These are phyloP conservation scores for Deilephila elpenor DNA, from an alignment of 2,888 invertebrate genomes.

Conservation along the genomic window DNA sequence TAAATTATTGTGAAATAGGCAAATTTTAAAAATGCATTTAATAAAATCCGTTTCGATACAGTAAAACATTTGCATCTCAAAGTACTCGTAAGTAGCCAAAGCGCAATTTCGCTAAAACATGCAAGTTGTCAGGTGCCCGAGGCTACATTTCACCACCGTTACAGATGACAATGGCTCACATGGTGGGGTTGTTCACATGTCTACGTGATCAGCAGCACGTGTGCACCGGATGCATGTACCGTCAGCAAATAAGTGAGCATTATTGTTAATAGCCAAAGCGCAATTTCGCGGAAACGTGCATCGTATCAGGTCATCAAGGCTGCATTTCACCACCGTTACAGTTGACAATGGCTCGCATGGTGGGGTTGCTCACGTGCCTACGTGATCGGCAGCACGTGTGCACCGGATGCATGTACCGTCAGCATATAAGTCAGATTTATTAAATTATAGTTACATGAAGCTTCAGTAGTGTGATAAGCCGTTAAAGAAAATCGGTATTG, in stretches of 20 bases:
- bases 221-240: slow-evolving; percentile 42
- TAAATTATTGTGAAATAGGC: no score
- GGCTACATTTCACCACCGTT: slow-evolving; percentile 23
- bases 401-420: slow-evolving; percentile 42
- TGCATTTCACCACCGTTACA: slow-evolving; percentile 24
- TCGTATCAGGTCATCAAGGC: not conserved
- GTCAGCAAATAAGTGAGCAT: slow-evolving; percentile 41
- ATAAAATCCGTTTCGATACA: no score
- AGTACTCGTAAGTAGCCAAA: not conserved
- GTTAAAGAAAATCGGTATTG: not conserved
- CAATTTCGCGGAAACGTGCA: not conserved
- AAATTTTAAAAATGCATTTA: no score
- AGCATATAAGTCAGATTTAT: slow-evolving; percentile 38
- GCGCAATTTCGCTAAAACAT: not conserved
- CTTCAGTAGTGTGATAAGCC: no score
- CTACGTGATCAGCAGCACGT: slow-evolving; percentile 64
- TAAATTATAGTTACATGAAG: not conserved
- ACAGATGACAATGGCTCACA: slow-evolving; percentile 35
- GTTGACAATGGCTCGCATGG: slow-evolving; percentile 35
- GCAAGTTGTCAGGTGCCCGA: not conserved
- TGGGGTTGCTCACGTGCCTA: slow-evolving; percentile 46
- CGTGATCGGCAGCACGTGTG: slow-evolving; percentile 60
- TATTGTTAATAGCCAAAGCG: not conserved
- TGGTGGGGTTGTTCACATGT: slow-evolving; percentile 39
- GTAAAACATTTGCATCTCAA: no score